Conservation (phyloP, 2,113 vertebrate genomes). For the Verasper variegatus region DNA sequence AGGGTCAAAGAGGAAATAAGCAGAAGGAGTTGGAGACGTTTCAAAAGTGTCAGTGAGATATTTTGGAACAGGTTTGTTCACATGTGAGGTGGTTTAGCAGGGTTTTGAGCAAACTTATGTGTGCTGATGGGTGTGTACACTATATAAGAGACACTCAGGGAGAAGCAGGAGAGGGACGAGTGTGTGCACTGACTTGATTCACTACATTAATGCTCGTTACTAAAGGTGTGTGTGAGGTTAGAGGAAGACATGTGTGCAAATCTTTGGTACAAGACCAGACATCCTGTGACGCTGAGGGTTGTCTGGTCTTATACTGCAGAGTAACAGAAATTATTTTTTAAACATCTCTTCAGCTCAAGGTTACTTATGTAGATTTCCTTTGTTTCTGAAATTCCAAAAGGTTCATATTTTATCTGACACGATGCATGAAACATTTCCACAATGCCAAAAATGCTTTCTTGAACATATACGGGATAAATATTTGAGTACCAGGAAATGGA, state of each 20-base stretch:
- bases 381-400: background rate
- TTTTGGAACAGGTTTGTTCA: slow-evolving; percentile 73
- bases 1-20: slow-evolving; percentile 17
- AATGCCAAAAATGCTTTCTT: no score
- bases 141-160: slow-evolving; percentile 2
- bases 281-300: background rate
- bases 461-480: background rate
- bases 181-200: no score
- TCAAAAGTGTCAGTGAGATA: slow-evolving; percentile 52
- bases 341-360: background rate
- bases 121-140: slow-evolving; percentile 29
- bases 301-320: background rate
- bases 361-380: background rate
- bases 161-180: background rate
- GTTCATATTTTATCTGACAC: background rate
- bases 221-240: background rate
- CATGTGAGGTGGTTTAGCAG: slow-evolving; percentile 40
- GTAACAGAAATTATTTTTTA: background rate
- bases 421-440: no score
- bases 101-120: background rate
- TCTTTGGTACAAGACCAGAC: background rate
- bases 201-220: no score
- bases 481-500: slow-evolving; percentile 24
- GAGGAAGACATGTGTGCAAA: background rate
- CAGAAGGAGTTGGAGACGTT: slow-evolving; percentile 37